A percentile compares a stretch with the other conserved stretches of the same genome.
These are phyloP conservation scores for Poecilia gillii DNA, from an alignment of 2,797 vertebrate species.

Conservation along the genomic window DNA sequence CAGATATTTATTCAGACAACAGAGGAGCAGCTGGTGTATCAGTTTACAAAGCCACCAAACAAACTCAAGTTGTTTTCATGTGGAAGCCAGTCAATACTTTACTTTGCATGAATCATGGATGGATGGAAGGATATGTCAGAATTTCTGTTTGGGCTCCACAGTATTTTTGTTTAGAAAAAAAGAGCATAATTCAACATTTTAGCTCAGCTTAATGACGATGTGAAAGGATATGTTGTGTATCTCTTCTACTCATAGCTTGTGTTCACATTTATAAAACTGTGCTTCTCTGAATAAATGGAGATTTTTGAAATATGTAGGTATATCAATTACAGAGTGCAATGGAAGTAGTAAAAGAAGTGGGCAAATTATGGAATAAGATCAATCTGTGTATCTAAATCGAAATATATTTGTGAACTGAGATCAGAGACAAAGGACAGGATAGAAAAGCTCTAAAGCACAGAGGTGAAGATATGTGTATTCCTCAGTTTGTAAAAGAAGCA, in stretches of 20 bases:
- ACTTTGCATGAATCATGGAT: not conserved
- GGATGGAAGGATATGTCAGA: not conserved
- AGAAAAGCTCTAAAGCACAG: conserved; percentile 34
- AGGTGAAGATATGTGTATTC: conserved; percentile 25
- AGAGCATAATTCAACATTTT: not conserved
- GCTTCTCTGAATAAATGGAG: not conserved
- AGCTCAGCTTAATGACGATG: not conserved
- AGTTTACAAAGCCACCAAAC: conserved; percentile 16
- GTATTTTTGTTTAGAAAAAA: not conserved
- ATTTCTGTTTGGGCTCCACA: not conserved
- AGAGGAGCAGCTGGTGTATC: conserved; percentile 24
- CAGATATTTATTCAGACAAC: conserved; percentile 6
- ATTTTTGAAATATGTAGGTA: not conserved
- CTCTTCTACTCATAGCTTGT: not conserved
- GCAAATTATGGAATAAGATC: not conserved
- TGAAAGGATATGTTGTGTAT: not conserved
- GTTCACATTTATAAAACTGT: not conserved
- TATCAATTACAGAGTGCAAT: conserved; percentile 3
- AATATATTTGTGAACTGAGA: conserved; percentile 37
- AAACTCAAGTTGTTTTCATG: conserved; percentile 23
- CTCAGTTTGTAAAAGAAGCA: conserved; percentile 24
- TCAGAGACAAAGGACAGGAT: conserved; percentile 20
- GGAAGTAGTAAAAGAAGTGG: conserved; percentile 3
- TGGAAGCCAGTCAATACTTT: conserved; percentile 18
- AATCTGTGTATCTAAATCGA: conserved; percentile 16